Conservation (phyloP, 2,888 invertebrate species). For the Schrankia costaestrigalis region DNA sequence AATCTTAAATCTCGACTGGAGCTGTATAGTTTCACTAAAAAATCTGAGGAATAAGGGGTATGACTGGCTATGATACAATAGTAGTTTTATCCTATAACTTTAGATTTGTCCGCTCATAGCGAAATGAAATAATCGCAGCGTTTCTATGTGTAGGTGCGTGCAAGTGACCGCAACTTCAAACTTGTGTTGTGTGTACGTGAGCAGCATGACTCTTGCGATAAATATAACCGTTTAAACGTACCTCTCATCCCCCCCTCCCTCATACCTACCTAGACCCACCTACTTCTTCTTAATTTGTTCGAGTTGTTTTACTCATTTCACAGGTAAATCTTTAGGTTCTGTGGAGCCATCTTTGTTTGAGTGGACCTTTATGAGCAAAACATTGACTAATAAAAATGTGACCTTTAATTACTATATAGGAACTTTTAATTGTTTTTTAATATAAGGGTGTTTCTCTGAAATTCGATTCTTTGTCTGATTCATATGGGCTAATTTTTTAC, state of each 20-base stretch:
- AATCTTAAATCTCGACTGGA: no score
- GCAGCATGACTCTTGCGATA: conserved; percentile 36
- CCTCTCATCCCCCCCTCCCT: conserved; percentile 1
- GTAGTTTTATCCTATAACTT: no score
- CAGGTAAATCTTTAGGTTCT: conserved; percentile 30
- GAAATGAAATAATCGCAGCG: no score
- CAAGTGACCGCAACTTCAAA: conserved; percentile 21
- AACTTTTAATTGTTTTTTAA: no score
- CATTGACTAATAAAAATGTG: conserved; percentile 6
- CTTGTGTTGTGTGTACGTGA: conserved; percentile 40
- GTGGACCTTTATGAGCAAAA: not conserved
- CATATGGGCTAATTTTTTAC: no score
- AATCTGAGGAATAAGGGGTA: no score
- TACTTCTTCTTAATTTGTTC: conserved; percentile 47
- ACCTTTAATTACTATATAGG: conserved; percentile 1
- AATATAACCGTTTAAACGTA: conserved; percentile 37
- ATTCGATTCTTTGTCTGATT: no score
- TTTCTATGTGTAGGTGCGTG: conserved; percentile 14
- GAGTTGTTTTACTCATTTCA: conserved; percentile 33
- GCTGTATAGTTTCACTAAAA: no score
- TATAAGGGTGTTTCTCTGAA: no score
- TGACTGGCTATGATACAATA: no score
- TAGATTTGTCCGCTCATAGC: no score
- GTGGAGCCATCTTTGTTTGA: no score
- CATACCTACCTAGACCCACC: conserved; percentile 11